phyloP scores from a whole-genome alignment of 1,140 invertebrate genomes.

The Micrasema longulum region DNA sequence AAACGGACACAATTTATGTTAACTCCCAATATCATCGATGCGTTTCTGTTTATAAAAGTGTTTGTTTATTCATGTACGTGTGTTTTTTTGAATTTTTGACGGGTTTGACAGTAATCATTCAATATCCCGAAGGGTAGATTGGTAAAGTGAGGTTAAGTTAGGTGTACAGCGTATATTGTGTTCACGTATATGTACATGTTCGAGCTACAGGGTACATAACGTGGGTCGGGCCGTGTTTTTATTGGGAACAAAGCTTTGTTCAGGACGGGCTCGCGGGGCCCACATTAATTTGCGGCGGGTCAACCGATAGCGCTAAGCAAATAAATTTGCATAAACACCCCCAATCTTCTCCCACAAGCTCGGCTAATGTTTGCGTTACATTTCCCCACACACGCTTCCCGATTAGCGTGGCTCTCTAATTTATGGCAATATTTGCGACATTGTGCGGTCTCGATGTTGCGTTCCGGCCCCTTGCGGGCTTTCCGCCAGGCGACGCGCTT shows the following conservation, averaged over 20 bases:
- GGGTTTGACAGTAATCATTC: conserved; percentile 5
- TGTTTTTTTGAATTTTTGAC: not conserved
- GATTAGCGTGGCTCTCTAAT: conserved; percentile 30
- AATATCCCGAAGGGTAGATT: conserved; percentile 5
- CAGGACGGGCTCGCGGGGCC: conserved; percentile 21
- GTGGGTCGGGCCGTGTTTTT: conserved; percentile 8
- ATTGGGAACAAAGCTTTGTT: conserved; percentile 13
- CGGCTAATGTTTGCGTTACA: conserved; percentile 40
- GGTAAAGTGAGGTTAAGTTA: no score
- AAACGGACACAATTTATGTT: no score
- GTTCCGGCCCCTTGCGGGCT: conserved; percentile 21
- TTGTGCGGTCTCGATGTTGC: conserved; percentile 32
- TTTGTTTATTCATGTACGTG: no score
- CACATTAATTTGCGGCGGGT: conserved; percentile 42
- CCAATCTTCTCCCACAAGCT: conserved; percentile 33
- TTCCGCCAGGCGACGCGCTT: conserved; percentile 17
- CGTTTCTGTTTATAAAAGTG: no score
- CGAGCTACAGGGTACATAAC: not conserved
- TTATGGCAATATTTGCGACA: conserved; percentile 38
- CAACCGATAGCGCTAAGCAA: conserved; percentile 43
- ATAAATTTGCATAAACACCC: conserved; percentile 47
- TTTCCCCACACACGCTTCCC: conserved; percentile 44
- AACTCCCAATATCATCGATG: no score
- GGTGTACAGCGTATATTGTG: no score
- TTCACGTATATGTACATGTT: no score